A percentile compares a stretch with the other conserved stretches of the same genome.
Conservation (phyloP, 2,888 invertebrate genomes). For the Acronicta leporina region DNA sequence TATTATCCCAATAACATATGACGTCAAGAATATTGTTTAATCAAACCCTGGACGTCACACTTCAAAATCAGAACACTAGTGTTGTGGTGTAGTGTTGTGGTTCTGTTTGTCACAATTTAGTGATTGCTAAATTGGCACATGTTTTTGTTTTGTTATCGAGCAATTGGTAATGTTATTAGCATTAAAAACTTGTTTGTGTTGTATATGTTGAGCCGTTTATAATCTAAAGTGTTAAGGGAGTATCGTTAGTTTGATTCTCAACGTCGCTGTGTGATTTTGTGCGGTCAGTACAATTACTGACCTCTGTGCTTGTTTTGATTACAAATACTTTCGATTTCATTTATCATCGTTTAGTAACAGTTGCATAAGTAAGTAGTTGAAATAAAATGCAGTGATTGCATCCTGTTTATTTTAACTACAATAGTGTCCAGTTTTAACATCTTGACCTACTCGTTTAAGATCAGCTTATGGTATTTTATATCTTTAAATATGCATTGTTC, state of each 20-base stretch:
- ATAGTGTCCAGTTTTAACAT: too few relatives aligned
- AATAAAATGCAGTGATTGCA: constrained; percentile 1
- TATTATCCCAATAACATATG: constrained; percentile 38
- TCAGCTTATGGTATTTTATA: too few relatives aligned
- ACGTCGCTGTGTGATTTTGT: constrained; percentile 51
- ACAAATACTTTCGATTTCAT: constrained; percentile 11
- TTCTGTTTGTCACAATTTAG: constrained; percentile 27
- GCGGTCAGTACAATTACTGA: constrained; percentile 47
- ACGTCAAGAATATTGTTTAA: constrained; percentile 53
- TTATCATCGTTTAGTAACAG: constrained; percentile 27
- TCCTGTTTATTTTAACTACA: not conserved
- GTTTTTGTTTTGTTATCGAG: constrained; percentile 62
- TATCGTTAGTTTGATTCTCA: constrained; percentile 58
- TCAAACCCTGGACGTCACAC: constrained; percentile 60
- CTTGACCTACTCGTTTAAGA: too few relatives aligned
- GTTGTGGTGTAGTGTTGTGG: constrained; percentile 42
- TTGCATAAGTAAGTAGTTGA: constrained; percentile 13
- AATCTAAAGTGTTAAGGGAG: constrained; percentile 57
- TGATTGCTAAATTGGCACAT: constrained; percentile 44
- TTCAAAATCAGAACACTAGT: constrained; percentile 29
- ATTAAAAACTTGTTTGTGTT: constrained; percentile 59
- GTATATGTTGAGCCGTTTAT: constrained; percentile 51
- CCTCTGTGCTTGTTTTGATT: constrained; percentile 53
- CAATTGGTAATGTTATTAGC: constrained; percentile 64
- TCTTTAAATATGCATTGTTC: too few relatives aligned